Evolutionary conservation across 1,140 invertebrate species (phyloP), one percentile per base, ranked within the genome.

Genomic region (Drosophila pseudoananassae): DNA sequence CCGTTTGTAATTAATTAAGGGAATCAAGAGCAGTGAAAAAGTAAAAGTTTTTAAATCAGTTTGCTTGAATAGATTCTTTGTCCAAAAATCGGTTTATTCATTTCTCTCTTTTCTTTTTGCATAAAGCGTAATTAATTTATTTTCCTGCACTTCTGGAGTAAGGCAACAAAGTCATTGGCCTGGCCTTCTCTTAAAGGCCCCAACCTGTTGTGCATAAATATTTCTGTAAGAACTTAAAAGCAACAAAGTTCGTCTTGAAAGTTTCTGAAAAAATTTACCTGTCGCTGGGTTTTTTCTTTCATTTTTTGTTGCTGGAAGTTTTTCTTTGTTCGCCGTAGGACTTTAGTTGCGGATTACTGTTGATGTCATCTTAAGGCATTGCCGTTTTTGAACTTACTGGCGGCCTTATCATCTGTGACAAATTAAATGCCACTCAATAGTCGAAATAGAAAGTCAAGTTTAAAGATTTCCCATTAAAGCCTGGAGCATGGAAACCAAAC

Each of bases 151-250:
- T 43, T 36, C 20, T 6, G 31, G 23, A 8, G 10, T 7, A 4
- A 36, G 40, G 6, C 14, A 45, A 8, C 15, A 14, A 51, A 43
- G 66, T 53, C 65, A 43, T 38, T 71, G 50, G 38, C 43, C 56
- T 23, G 17, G 17, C 38, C 20, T 15, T 10, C 17, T 38, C 31
- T 20, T 8, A 61, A 31, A 52, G 33, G 10, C 15, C 54, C 12
- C 23, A 52, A 51, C 33, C 14, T 17, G 17, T 36, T 40, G 49
- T 63, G 40, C 40, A 15, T 5, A 51, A 17, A 29, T 38, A 51
- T 64, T 74, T 74, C 25, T 36, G 50, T 17, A 63, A 33, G 43
- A 73, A 54, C 53, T 61, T 55, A 6, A 36, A 15, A 12, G 15
- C 10, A 12, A 10, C n/a, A 69, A 69, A 69, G 65, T 69, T 15